A percentile compares a stretch with the other conserved stretches of the same genome.
Evolutionary conservation across 2,888 invertebrate species (phyloP).

Genomic region (Melitaea athalia): DNA sequence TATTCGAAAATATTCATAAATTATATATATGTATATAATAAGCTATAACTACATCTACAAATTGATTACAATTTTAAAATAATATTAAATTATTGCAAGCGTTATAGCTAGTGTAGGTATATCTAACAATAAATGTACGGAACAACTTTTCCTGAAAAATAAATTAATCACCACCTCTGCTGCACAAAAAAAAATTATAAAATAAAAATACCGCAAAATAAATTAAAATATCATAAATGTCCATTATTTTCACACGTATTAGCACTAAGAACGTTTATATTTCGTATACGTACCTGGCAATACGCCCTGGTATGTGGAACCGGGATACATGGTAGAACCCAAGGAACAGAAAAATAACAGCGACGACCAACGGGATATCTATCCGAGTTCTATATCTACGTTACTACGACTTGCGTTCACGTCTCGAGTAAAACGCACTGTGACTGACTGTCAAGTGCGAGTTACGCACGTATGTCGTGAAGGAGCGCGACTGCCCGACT

Average conservation of each 20-base stretch:
- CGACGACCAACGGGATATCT: slow-evolving; percentile 17
- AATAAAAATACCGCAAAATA: not conserved
- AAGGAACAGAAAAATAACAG: slow-evolving; percentile 34
- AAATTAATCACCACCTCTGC: no score
- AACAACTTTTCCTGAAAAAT: no score
- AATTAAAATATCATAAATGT: slow-evolving; percentile 5
- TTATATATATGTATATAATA: no score
- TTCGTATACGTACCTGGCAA: slow-evolving; percentile 60
- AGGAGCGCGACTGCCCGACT: slow-evolving; percentile 60
- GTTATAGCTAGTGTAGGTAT: no score
- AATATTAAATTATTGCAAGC: no score
- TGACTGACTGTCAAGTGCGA: slow-evolving; percentile 50
- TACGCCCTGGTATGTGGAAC: slow-evolving; percentile 65
- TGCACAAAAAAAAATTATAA: no score
- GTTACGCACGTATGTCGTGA: slow-evolving; percentile 54
- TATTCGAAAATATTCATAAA: no score
- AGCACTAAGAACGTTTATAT: not conserved
- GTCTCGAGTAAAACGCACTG: slow-evolving; percentile 46
- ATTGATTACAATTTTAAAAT: no score
- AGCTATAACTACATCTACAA: no score
- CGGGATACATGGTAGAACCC: slow-evolving; percentile 69
- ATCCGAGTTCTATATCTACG: not conserved
- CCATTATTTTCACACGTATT: not conserved
- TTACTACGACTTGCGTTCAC: slow-evolving; percentile 41
- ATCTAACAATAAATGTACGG: no score